Conservation (phyloP, 2,888 invertebrate species). For the Euspilapteryx auroguttella region DNA sequence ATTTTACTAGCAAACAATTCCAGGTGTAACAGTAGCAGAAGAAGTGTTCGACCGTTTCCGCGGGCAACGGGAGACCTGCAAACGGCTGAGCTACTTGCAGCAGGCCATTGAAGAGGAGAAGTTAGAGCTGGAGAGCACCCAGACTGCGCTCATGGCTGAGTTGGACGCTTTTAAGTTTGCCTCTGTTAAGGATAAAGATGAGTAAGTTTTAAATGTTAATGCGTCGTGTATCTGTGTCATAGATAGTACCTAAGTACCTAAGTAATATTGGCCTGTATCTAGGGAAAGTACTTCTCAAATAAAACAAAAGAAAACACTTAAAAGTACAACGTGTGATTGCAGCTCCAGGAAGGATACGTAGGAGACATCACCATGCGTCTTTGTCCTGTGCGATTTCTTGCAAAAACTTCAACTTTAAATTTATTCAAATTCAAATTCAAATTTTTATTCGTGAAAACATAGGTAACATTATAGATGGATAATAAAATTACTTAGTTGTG, state of each 20-base stretch:
- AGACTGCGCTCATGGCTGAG: slow-evolving; percentile 67
- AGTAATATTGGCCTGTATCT: not conserved
- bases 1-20: too few species aligned
- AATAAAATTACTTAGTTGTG: too few species aligned
- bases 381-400: too few species aligned
- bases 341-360: too few species aligned
- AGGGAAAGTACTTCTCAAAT: not conserved
- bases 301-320: not conserved
- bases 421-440: too few species aligned
- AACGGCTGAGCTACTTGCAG: slow-evolving; percentile 70
- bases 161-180: slow-evolving; percentile 78
- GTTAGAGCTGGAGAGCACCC: slow-evolving; percentile 65
- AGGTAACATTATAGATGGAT: too few species aligned
- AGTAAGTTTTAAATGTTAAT: slow-evolving; percentile 67
- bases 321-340: too few species aligned
- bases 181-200: slow-evolving; percentile 78
- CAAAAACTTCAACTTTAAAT: too few species aligned
- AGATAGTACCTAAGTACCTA: too few species aligned
- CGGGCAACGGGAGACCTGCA: slow-evolving; percentile 72
- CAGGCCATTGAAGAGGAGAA: slow-evolving; percentile 76
- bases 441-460: too few species aligned
- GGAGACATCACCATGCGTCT: too few species aligned
- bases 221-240: too few species aligned
- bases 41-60: slow-evolving; percentile 76
- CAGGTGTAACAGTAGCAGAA: slow-evolving; percentile 72